Percentiles rank a stretch among this genome's conserved stretches.
These are phyloP conservation scores for Eunapius fragilis DNA, from an alignment of 37 sponge, comb jelly and placozoan species.

Conservation along the genomic window DNA sequence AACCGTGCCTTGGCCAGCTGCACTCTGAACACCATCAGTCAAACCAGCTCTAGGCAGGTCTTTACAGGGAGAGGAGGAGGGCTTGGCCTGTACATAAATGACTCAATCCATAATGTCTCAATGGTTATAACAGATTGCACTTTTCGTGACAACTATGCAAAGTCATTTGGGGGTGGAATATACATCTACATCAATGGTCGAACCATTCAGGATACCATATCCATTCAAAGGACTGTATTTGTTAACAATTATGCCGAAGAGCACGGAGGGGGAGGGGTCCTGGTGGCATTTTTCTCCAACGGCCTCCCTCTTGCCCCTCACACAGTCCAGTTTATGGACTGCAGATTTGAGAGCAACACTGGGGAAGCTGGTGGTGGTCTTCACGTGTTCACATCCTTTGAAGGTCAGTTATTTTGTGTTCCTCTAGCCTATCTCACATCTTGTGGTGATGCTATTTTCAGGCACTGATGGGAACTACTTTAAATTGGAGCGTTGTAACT, in stretches of 20 bases:
- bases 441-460: neutral
- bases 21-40: constrained; percentile 13
- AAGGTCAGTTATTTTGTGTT: constrained; percentile 14
- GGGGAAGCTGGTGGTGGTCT: constrained; percentile 36
- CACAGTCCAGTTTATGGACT: constrained; percentile 2
- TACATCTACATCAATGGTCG: constrained; percentile 24
- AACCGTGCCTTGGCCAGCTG: constrained; percentile 36
- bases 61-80: constrained; percentile 76
- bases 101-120: constrained; percentile 21
- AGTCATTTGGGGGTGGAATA: constrained; percentile 65
- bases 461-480: constrained; percentile 18
- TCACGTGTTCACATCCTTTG: constrained; percentile 5
- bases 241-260: constrained; percentile 19
- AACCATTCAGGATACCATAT: constrained; percentile 7
- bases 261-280: constrained; percentile 51
- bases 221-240: constrained; percentile 12
- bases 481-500: too few relatives aligned
- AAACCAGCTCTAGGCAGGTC: constrained; percentile 28
- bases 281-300: constrained; percentile 27
- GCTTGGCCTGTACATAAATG: constrained; percentile 51
- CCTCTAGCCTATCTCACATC: neutral
- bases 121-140: constrained; percentile 20
- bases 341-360: constrained; percentile 26
- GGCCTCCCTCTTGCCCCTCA: constrained; percentile 21
- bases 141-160: constrained; percentile 45